These are phyloP conservation scores for Drosophila dives DNA, from an alignment of 2,888 invertebrate species.

Conservation along the genomic window DNA sequence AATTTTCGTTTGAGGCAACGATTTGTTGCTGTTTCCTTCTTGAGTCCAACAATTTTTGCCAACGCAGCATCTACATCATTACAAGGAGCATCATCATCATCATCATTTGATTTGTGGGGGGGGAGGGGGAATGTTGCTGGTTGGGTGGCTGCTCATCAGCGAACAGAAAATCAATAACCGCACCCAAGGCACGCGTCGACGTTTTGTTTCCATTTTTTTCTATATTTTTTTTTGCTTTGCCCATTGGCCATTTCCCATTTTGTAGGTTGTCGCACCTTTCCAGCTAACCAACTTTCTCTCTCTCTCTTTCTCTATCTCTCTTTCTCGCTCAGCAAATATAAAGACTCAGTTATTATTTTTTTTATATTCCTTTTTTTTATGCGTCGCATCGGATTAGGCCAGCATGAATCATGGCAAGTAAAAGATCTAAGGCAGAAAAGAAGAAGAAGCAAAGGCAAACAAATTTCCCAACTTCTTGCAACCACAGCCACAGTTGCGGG, in stretches of 20 bases:
- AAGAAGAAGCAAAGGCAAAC: constrained; percentile 22
- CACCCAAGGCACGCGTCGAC: constrained; percentile 60
- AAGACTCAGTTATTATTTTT: constrained; percentile 29
- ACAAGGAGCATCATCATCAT: constrained; percentile 37
- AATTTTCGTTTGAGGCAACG: constrained; percentile 44
- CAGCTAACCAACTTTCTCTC: not conserved
- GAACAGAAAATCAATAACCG: constrained; percentile 75
- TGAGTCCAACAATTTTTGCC: constrained; percentile 54
- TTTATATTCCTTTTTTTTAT: constrained; percentile 28
- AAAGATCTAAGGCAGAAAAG: constrained; percentile 24
- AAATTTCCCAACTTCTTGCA: constrained; percentile 18
- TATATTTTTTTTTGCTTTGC: constrained; percentile 9
- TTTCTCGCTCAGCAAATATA: not conserved
- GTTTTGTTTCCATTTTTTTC: constrained; percentile 3
- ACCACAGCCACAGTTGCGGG: constrained; percentile 8
- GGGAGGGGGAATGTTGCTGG: not conserved
- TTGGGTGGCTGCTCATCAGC: constrained; percentile 53
- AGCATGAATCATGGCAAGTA: constrained; percentile 44
- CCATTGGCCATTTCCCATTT: constrained; percentile 51
- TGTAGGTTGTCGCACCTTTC: constrained; percentile 21
- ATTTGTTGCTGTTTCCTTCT: constrained; percentile 28
- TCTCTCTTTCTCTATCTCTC: not conserved
- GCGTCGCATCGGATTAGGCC: constrained; percentile 51
- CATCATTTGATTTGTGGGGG: constrained; percentile 27
- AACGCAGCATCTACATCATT: constrained; percentile 62